Conservation (phyloP, 37 sponge, comb jelly and placozoan species). For the Diacarnus erythraeanus region DNA sequence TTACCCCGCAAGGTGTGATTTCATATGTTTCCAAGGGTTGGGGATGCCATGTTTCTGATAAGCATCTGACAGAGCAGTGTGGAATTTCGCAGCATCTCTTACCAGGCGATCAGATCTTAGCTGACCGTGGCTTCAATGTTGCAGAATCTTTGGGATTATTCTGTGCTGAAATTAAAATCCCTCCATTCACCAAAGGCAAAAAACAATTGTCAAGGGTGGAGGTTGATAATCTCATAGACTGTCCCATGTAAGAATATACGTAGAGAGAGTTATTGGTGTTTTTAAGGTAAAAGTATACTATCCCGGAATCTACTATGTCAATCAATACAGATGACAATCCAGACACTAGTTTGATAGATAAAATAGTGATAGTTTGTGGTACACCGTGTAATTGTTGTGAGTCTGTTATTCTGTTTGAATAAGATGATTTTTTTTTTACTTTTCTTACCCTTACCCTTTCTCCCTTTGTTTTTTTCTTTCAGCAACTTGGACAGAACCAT, state of each 20-base stretch:
- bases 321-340: not conserved
- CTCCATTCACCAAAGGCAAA: too few species aligned
- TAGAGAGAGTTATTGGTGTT: constrained; percentile 36
- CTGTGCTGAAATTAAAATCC: too few species aligned
- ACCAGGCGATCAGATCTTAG: constrained; percentile 53
- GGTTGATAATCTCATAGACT: constrained; percentile 30
- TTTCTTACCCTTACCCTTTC: too few species aligned
- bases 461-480: too few species aligned
- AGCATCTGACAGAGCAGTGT: constrained; percentile 43
- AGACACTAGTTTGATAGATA: constrained; percentile 8
- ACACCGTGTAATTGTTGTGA: constrained; percentile 36
- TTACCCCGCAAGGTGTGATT: constrained; percentile 29
- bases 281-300: constrained; percentile 28
- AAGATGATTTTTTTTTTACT: not conserved
- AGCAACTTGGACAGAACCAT: constrained; percentile 47
- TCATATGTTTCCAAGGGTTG: constrained; percentile 51
- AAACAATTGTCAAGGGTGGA: constrained; percentile 12
- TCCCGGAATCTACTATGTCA: not conserved
- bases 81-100: constrained; percentile 20
- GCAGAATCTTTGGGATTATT: constrained; percentile 33
- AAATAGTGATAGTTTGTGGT: constrained; percentile 30
- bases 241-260: constrained; percentile 35
- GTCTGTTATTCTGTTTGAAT: not conserved
- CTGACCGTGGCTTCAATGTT: constrained; percentile 43
- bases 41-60: constrained; percentile 48